Evolutionary conservation across 1,140 invertebrate genomes (phyloP), one percentile per base, ranked within the genome.

Genomic region (Brachionus angularis): DNA sequence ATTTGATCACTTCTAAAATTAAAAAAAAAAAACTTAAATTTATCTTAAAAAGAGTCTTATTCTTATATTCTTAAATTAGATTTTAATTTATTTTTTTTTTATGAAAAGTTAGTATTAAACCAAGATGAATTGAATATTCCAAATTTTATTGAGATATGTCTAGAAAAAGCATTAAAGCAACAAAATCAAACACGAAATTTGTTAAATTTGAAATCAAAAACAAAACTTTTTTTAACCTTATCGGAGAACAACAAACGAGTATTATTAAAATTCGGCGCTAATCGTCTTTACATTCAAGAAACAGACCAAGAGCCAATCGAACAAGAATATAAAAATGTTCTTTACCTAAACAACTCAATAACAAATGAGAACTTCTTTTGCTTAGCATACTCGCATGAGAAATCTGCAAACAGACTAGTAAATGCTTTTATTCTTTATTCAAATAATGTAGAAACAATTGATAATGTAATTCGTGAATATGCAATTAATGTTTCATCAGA

Each of bases 311-410:
- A 58, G 27, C 33, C 53, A 5, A 33, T 58, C 18, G 53, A 58
- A 14, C 33, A 39, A 58, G 42, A 67, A 12, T 67, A 67, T 21
- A 67, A 50, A 46, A 18, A 50, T 50, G 47, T 67, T 47, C 42
- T 67, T 25, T 67, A 67, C 36, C 29, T 67, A 10, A 67, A 67
- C 25, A 67, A 67, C 29, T 67, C 62, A 4, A 67, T 67, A 12
- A 67, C 62, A 21, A 47, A 47, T 27, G 62, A 67, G 16, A 67
- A 67, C n/a, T 67, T 67, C n/a, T 67, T 67, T 67, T 67, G 62
- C 25, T 25, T 67, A 12, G 62, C 62, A 31, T 67, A 47, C 12
- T 31, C 47, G 23, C 16, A n/a, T 7, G 10, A 50, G 27, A 14
- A 8, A 46, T 21, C 27, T 36, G 1, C n/a, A 25, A 46, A 46